Conservation (phyloP, 2,113 vertebrate species). For the Oceanodroma tethys region DNA sequence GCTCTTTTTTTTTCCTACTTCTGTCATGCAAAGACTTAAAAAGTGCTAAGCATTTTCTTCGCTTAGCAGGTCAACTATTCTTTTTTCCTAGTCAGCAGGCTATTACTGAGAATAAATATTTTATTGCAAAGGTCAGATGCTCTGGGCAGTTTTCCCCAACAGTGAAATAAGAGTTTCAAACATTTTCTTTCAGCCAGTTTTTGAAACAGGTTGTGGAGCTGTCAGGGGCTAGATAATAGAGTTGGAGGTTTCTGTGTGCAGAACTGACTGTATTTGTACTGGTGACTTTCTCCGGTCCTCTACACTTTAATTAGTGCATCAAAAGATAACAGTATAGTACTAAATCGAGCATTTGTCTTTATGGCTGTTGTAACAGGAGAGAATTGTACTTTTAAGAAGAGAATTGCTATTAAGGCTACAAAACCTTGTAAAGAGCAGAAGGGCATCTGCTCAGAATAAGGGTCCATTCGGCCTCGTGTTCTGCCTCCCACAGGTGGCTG, state of each 20-base stretch:
- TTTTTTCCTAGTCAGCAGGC: neutral
- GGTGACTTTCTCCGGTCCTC: neutral
- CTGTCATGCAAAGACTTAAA: neutral
- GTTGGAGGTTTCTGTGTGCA: neutral
- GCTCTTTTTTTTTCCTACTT: neutral
- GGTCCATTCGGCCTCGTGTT: rapidly evolving
- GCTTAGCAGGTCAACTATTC: neutral
- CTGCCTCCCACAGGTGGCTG: neutral
- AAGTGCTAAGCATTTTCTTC: neutral
- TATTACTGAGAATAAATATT: conserved; percentile 25
- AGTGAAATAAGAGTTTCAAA: neutral
- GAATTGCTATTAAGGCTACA: neutral
- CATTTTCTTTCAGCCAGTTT: neutral
- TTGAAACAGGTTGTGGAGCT: neutral
- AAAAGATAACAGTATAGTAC: neutral
- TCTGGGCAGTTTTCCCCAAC: neutral
- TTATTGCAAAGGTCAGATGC: conserved; percentile 42
- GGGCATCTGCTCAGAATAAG: neutral
- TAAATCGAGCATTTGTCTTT: neutral
- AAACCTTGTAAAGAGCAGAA: neutral
- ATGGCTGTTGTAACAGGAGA: neutral
- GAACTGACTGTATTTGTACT: neutral
- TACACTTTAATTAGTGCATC: neutral
- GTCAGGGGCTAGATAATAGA: neutral
- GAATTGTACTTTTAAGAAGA: neutral